Conservation (phyloP, 2,113 vertebrate species). For the Uropsilus gracilis region DNA sequence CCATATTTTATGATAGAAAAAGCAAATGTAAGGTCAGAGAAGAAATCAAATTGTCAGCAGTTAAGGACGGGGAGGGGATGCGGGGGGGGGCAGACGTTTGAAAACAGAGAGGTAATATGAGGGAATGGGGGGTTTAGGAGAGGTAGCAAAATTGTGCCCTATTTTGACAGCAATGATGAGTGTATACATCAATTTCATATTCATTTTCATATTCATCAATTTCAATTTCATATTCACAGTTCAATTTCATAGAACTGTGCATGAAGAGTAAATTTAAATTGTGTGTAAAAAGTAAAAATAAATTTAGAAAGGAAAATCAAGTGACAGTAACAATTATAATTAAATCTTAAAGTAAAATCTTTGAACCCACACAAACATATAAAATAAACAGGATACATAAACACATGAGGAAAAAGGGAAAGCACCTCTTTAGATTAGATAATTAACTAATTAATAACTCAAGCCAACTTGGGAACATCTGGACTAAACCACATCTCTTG, state of each 20-base stretch:
- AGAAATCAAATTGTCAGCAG: not conserved
- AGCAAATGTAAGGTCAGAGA: not conserved
- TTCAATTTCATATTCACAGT: too few species aligned
- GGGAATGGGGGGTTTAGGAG: not conserved
- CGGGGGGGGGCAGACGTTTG: too few species aligned
- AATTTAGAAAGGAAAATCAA: conserved; percentile 8
- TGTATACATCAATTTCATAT: not conserved
- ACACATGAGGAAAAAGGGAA: not conserved
- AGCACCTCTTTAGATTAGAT: not conserved
- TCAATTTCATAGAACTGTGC: not conserved
- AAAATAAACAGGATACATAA: not conserved
- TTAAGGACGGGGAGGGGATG: not conserved
- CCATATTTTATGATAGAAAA: not conserved
- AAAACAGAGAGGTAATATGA: not conserved
- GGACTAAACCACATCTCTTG: not conserved
- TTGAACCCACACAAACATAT: not conserved
- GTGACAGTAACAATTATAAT: not conserved
- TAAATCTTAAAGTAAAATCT: not conserved
- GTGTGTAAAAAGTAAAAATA: not conserved
- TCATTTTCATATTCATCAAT: too few species aligned
- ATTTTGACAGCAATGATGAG: not conserved
- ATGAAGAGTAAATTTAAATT: not conserved
- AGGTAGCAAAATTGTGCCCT: not conserved
- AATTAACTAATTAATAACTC: not conserved
- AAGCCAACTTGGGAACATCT: not conserved